phyloP scores from a whole-genome alignment of 2,113 vertebrate genomes.

The Myotis davidii region DNA sequence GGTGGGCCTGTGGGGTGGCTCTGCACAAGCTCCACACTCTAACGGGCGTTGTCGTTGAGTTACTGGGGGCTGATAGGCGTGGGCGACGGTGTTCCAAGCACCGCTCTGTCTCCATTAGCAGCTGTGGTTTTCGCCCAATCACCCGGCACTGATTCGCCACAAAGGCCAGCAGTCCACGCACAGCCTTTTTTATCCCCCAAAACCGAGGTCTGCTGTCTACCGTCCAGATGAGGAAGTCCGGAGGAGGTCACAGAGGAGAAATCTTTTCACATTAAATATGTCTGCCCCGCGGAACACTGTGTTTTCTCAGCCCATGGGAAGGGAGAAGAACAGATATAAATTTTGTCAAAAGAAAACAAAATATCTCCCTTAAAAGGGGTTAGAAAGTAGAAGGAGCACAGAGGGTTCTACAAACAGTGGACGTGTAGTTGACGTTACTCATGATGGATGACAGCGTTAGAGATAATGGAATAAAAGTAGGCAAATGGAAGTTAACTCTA shows the following conservation, averaged over 20 bases:
- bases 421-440: background rate
- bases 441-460: slow-evolving; percentile 13
- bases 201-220: slow-evolving; percentile 39
- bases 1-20: background rate
- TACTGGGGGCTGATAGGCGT: background rate
- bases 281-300: slow-evolving; percentile 66
- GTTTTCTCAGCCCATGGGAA: slow-evolving; percentile 56
- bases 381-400: slow-evolving; percentile 47
- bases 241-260: slow-evolving; percentile 44
- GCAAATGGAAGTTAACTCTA: slow-evolving; percentile 42
- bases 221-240: slow-evolving; percentile 59
- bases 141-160: slow-evolving; percentile 6
- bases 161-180: background rate
- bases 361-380: slow-evolving; percentile 67
- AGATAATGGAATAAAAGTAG: slow-evolving; percentile 51
- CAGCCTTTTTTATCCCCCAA: slow-evolving; percentile 15
- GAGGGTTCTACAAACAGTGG: slow-evolving; percentile 21
- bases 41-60: background rate
- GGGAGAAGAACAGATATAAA: slow-evolving; percentile 71
- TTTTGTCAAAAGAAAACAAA: slow-evolving; percentile 74
- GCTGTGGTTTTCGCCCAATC: background rate
- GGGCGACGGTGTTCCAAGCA: background rate
- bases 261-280: slow-evolving; percentile 63
- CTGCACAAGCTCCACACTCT: background rate
- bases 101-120: background rate